These are phyloP conservation scores for Dromococcyx pavoninus DNA, from an alignment of 2,797 vertebrate genomes.

Conservation along the genomic window DNA sequence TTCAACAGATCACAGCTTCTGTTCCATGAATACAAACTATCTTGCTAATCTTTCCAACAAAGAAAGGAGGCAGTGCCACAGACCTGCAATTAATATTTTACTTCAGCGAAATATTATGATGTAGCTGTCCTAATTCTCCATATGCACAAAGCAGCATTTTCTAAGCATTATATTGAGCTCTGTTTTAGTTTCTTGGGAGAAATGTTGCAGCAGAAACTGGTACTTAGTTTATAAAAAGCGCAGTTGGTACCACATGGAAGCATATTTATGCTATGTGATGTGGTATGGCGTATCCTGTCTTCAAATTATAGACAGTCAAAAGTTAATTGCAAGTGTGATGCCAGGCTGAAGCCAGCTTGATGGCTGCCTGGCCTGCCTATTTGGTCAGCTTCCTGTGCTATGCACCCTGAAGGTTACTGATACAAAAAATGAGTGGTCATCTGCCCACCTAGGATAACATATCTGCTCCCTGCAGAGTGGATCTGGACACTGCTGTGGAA, in stretches of 20 bases:
- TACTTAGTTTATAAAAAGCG: conserved; percentile 69
- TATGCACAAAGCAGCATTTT: not conserved
- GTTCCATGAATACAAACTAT: not conserved
- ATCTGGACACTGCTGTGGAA: accelerated
- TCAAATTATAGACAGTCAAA: conserved; percentile 64
- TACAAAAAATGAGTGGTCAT: not conserved
- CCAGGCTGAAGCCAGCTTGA: not conserved
- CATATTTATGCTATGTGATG: conserved; percentile 63
- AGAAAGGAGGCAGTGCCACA: not conserved
- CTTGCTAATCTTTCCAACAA: not conserved
- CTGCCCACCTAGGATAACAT: not conserved
- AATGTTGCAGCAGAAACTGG: conserved; percentile 43
- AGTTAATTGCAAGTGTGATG: conserved; percentile 55
- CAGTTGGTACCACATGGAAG: not conserved
- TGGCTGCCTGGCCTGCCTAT: not conserved
- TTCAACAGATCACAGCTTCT: not conserved
- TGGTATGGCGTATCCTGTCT: conserved; percentile 22
- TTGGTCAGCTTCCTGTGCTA: not conserved
- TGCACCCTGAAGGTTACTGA: not conserved
- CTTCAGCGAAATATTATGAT: conserved; percentile 32
- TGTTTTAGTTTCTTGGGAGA: conserved; percentile 4
- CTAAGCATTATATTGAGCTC: not conserved
- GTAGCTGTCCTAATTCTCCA: not conserved
- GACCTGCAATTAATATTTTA: conserved; percentile 31
- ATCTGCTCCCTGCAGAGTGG: not conserved